phyloP scores from a whole-genome alignment of 2,797 vertebrate species.

The Hoplostethus atlanticus region DNA sequence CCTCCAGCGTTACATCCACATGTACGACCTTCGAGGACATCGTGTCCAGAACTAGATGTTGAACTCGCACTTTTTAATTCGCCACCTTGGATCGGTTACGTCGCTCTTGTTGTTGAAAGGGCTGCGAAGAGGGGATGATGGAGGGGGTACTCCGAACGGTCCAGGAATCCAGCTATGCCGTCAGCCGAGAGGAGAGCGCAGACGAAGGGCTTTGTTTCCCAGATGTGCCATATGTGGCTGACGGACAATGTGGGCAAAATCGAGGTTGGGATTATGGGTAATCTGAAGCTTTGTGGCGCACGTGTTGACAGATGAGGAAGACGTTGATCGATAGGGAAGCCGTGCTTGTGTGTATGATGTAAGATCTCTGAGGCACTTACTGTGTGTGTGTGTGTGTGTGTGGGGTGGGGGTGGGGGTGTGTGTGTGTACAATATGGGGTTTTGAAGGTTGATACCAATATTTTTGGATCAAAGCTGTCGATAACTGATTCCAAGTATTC shows the following conservation, averaged over 20 bases:
- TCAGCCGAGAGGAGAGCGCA: background rate
- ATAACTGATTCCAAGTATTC: too few species aligned
- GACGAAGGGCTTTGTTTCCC: background rate
- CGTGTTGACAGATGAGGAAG: background rate
- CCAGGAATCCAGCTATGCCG: constrained; percentile 2
- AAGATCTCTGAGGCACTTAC: too few species aligned
- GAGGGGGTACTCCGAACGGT: background rate
- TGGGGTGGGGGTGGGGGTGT: constrained; percentile 3
- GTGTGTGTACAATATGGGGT: too few species aligned
- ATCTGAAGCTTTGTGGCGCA: background rate
- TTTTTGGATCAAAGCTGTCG: too few species aligned
- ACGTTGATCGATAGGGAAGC: background rate
- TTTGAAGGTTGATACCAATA: too few species aligned
- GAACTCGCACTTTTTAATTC: background rate
- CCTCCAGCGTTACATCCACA: constrained; percentile 9
- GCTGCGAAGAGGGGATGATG: background rate
- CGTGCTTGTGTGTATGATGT: background rate
- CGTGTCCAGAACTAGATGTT: constrained; percentile 14
- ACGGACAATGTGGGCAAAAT: background rate
- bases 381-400: constrained; percentile 5
- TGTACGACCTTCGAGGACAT: constrained; percentile 24
- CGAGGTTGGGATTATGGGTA: background rate
- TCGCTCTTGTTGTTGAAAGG: background rate
- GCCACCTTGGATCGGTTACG: background rate
- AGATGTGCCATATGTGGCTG: background rate